A percentile compares a stretch with the other conserved stretches of the same genome.
Conservation (phyloP, 2,888 invertebrate genomes). For the Oscheius myriophilus region DNA sequence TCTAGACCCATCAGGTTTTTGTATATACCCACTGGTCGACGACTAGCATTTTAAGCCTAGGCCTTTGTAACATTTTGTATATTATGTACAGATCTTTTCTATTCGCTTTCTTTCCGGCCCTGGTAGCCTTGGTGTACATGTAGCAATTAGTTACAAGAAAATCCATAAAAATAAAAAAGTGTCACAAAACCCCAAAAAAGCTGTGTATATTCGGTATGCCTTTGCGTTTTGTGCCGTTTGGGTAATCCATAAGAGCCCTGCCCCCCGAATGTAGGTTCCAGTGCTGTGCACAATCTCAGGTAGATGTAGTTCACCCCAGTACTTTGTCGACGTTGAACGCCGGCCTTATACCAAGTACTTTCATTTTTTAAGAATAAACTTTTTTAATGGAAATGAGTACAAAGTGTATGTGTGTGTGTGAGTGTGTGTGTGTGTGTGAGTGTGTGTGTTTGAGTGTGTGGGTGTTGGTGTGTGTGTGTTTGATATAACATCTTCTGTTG, state of each 20-base stretch:
- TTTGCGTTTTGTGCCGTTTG: constrained; percentile 16
- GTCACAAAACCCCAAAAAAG: constrained; percentile 23
- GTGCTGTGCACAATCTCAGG: constrained; percentile 27
- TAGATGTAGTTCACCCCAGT: constrained; percentile 15
- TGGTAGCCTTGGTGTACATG: constrained; percentile 8
- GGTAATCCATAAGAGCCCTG: background rate
- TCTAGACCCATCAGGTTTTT: constrained; percentile 13
- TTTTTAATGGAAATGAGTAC: too few species aligned
- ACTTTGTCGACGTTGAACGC: constrained; percentile 13
- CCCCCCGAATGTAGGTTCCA: constrained; percentile 13
- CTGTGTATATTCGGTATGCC: constrained; percentile 16
- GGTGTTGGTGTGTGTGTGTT: too few species aligned
- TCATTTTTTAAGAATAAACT: constrained; percentile 25
- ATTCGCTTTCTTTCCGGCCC: constrained; percentile 14
- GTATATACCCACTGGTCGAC: constrained; percentile 10
- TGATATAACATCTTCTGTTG: too few species aligned
- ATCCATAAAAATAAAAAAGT: constrained; percentile 29
- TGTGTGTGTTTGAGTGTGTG: too few species aligned
- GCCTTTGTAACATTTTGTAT: constrained; percentile 23
- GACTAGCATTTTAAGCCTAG: constrained; percentile 16
- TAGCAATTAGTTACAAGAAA: constrained; percentile 1
- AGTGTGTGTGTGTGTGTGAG: too few species aligned
- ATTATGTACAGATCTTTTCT: constrained; percentile 24
- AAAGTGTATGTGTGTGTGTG: too few species aligned
- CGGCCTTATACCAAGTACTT: constrained; percentile 16